Base-by-base conservation (phyloP, 2,113 vertebrate genomes). In the Pseudopodoces humilis region DNA sequence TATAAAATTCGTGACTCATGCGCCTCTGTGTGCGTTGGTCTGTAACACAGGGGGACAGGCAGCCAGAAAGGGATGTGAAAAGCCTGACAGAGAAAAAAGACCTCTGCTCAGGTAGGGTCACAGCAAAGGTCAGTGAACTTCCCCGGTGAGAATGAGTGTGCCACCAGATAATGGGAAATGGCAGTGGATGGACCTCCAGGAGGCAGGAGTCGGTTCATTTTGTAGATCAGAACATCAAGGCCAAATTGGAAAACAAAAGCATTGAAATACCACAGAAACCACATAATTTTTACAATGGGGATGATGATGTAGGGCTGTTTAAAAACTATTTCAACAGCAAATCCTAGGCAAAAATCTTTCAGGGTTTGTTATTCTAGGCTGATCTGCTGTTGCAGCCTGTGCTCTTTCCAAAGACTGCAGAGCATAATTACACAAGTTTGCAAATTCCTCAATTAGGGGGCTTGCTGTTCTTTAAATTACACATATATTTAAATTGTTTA, bases 1-100 rank as follows among this genome's bases (percentile, higher is more conserved):
- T 91, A 33, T 90, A 87, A 95, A 94, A 94, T 84, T 81, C 9
- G 39, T 91, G 92, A 76, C 89, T 95, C 90, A 27, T 5, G 33
- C 0, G 1, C 30, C 35, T 69, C 64, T 60, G 31, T 58, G 30
- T 9, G 56, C 0, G 0, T 86, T 64, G 64, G 68, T 52, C 60
- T 71, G 71, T 68, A 82, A 68, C 68, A 71, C 35, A 27, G 33
- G 22, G 33, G 84, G 79, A 85, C 71, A 13, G 83, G 71, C 94
- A 86, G 64, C 47, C 84, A 81, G 37, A 71, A 63, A 52, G 72
- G 20, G 64, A 49, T 5, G 7, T 68, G 83, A 94, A 93, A 95
- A 85, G 76, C 76, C 69, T 68, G 56, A 65, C 82, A 88, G 68
- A 83, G 46, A 69, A 86, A 69, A 86, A 83, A 86, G 60, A 90